These are phyloP conservation scores for Vanessa cardui DNA, from an alignment of 2,888 invertebrate species.

Conservation along the genomic window DNA sequence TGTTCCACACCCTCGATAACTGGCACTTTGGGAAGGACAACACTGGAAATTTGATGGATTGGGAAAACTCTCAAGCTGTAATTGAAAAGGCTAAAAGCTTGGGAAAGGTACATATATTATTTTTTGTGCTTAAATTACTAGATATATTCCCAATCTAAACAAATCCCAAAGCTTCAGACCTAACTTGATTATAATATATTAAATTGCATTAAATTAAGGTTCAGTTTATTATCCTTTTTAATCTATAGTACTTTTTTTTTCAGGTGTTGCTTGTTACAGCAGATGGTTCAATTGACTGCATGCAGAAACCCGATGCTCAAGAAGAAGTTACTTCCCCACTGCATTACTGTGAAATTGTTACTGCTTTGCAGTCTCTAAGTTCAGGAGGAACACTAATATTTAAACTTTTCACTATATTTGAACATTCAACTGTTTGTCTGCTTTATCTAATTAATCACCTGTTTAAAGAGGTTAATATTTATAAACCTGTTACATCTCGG, in stretches of 20 bases:
- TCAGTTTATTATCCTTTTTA: not conserved
- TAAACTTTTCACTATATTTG: slow-evolving; percentile 96
- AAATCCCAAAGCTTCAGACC: too few species aligned
- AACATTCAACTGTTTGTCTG: slow-evolving; percentile 89
- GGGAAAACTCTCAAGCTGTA: slow-evolving; percentile 86
- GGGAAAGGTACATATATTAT: slow-evolving; percentile 66
- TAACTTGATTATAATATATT: too few species aligned
- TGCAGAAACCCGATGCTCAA: slow-evolving; percentile 92
- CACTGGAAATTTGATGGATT: slow-evolving; percentile 92
- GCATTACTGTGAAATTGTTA: slow-evolving; percentile 91
- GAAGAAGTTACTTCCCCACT: slow-evolving; percentile 90
- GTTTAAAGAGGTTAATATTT: slow-evolving; percentile 88
- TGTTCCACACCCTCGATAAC: slow-evolving; percentile 87
- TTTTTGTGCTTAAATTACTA: too few species aligned
- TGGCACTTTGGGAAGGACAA: slow-evolving; percentile 95
- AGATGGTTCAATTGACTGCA: slow-evolving; percentile 97
- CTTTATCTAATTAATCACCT: slow-evolving; percentile 90
- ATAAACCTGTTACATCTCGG: slow-evolving; percentile 96
- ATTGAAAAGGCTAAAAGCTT: slow-evolving; percentile 73
- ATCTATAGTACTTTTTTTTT: slow-evolving; percentile 16
- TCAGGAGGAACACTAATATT: slow-evolving; percentile 90
- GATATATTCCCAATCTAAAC: too few species aligned
- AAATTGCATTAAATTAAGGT: not conserved
- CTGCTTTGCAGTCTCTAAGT: slow-evolving; percentile 88
- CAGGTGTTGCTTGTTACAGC: slow-evolving; percentile 91